phyloP scores from a whole-genome alignment of 2,113 vertebrate species.

The Pseudorectes ferrugineus region DNA sequence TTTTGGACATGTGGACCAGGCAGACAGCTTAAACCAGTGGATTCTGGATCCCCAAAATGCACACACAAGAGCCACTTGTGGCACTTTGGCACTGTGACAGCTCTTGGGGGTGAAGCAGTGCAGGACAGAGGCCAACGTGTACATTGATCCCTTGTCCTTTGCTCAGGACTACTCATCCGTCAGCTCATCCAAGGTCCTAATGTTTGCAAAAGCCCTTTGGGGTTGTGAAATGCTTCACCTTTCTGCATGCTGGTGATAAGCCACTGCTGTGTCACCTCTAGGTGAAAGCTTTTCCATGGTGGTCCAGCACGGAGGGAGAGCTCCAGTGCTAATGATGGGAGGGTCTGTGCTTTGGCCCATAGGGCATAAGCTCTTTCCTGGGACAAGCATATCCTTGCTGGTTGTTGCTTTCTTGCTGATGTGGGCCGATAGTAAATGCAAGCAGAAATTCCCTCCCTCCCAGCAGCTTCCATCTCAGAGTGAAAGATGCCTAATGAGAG shows the following conservation, averaged over 20 bases:
- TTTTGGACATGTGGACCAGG: not conserved
- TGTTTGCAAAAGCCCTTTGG: not conserved
- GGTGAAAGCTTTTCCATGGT: not conserved
- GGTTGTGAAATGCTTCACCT: not conserved
- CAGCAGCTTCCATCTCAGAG: not conserved
- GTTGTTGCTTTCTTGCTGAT: not conserved
- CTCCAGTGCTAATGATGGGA: accelerated
- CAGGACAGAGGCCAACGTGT: not conserved
- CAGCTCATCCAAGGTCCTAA: not conserved
- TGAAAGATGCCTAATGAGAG: not conserved
- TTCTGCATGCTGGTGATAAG: not conserved
- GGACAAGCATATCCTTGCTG: not conserved
- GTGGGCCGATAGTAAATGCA: not conserved
- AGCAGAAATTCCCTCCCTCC: not conserved
- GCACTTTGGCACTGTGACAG: not conserved
- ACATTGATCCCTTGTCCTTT: accelerated
- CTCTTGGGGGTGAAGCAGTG: not conserved
- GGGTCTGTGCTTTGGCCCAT: not conserved
- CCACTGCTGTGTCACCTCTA: not conserved
- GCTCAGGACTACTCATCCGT: not conserved
- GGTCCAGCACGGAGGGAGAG: not conserved
- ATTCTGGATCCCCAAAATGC: not conserved
- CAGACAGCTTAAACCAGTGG: not conserved
- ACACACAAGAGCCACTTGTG: accelerated
- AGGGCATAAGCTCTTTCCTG: not conserved